A percentile compares a stretch with the other conserved stretches of the same genome.
Conservation (phyloP, 2,888 invertebrate genomes). For the Cylindroiulus punctatus region DNA sequence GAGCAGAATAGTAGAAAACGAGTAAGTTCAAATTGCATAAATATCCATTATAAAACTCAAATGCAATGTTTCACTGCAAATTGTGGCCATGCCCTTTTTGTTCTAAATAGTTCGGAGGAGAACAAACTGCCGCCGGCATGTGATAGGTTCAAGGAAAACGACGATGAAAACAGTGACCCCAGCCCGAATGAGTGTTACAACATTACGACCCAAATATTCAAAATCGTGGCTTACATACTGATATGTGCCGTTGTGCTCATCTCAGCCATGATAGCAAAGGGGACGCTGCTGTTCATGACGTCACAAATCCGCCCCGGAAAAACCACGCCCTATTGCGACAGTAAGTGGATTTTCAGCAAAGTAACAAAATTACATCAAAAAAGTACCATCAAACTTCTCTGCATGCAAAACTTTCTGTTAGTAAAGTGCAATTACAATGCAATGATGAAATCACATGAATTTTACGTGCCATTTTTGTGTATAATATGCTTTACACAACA, state of each 20-base stretch:
- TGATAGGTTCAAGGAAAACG: not conserved
- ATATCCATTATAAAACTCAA: not conserved
- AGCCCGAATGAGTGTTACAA: not conserved
- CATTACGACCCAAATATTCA: conserved; percentile 65
- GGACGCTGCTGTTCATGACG: conserved; percentile 89
- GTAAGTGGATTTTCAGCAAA: conserved; percentile 61
- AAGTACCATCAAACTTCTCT: too few species aligned
- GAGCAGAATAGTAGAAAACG: too few species aligned
- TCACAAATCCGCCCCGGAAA: conserved; percentile 83
- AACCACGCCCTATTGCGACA: conserved; percentile 83
- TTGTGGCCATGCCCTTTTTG: not conserved
- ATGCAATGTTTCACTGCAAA: not conserved
- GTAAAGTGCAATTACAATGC: too few species aligned
- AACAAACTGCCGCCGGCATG: not conserved
- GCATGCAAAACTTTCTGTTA: too few species aligned
- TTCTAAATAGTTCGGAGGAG: not conserved
- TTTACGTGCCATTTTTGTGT: too few species aligned
- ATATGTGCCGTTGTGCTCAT: conserved; percentile 86
- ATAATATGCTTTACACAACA: too few species aligned
- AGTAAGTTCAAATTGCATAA: too few species aligned
- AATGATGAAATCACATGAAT: too few species aligned
- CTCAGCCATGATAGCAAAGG: conserved; percentile 88
- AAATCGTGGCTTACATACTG: conserved; percentile 80
- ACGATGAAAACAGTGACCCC: not conserved
- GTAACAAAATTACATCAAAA: too few species aligned